Evolutionary conservation across 2,797 vertebrate genomes (phyloP).

Genomic region (Rhynchotus rufescens): DNA sequence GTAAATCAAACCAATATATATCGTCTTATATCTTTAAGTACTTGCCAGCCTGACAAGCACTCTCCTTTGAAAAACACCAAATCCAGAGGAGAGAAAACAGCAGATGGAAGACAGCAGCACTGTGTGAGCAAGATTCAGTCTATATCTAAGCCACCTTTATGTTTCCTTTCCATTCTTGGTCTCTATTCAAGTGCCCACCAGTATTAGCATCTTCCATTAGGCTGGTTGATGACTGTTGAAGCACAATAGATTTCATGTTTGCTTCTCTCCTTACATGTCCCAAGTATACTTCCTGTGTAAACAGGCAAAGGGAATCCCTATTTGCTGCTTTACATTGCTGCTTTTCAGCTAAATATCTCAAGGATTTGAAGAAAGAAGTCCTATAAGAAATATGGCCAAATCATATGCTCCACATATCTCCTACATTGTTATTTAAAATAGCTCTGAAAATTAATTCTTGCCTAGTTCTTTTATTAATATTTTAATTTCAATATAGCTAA

Average conservation of each 20-base stretch:
- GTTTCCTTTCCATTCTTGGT: not conserved
- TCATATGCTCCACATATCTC: not conserved
- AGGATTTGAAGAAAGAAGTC: not conserved
- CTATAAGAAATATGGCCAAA: not conserved
- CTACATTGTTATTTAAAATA: not conserved
- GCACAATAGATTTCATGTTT: rapidly evolving
- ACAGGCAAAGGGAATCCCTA: not conserved
- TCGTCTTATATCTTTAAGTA: not conserved
- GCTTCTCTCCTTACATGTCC: not conserved
- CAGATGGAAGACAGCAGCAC: not conserved
- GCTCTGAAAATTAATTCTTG: not conserved
- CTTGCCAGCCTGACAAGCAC: not conserved
- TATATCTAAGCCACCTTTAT: not conserved
- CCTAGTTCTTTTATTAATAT: not conserved
- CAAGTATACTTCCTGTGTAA: not conserved
- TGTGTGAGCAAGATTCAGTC: not conserved
- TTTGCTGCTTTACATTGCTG: not conserved
- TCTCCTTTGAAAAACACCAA: not conserved
- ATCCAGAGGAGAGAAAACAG: not conserved
- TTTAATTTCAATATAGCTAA: constrained; percentile 21
- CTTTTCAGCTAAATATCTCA: not conserved
- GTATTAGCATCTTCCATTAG: not conserved
- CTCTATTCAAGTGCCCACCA: not conserved
- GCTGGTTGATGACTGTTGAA: not conserved
- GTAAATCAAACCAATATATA: not conserved